Conservation (phyloP, 2,797 vertebrate genomes). For the Silurus aristotelis region DNA sequence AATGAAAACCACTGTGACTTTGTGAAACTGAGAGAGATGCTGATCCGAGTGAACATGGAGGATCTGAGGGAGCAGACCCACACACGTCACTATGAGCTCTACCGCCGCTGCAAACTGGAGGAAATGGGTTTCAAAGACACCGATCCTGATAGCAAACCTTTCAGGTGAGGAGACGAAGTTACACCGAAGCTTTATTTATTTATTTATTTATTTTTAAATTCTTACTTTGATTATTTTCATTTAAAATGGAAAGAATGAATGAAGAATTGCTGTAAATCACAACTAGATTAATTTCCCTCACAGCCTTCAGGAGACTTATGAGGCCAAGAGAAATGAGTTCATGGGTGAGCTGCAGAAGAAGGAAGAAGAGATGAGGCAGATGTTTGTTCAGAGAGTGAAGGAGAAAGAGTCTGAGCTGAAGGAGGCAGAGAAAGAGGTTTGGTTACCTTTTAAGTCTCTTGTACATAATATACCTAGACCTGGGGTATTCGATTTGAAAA, state of each 20-base stretch:
- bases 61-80: constrained; percentile 97
- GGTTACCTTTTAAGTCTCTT: constrained; percentile 4
- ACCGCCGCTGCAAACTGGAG: constrained; percentile 95
- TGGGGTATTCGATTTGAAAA: too few relatives aligned
- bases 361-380: constrained; percentile 99
- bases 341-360: constrained; percentile 97
- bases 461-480: neutral
- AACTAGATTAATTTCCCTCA: neutral
- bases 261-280: neutral
- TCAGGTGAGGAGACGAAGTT: constrained; percentile 80
- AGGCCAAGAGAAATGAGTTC: constrained; percentile 98
- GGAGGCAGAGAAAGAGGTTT: constrained; percentile 97
- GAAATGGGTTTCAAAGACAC: constrained; percentile 99
- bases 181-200: neutral
- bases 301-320: constrained; percentile 97
- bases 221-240: neutral
- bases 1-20: constrained; percentile 98
- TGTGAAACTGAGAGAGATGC: constrained; percentile 96
- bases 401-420: constrained; percentile 97
- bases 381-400: constrained; percentile 99
- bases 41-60: constrained; percentile 98
- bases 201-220: neutral
- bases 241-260: neutral
- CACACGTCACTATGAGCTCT: constrained; percentile 94
- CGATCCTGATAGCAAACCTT: constrained; percentile 96